Evolutionary conservation across 2,113 vertebrate species (phyloP).

Genomic region (Heloderma charlesbogerti): DNA sequence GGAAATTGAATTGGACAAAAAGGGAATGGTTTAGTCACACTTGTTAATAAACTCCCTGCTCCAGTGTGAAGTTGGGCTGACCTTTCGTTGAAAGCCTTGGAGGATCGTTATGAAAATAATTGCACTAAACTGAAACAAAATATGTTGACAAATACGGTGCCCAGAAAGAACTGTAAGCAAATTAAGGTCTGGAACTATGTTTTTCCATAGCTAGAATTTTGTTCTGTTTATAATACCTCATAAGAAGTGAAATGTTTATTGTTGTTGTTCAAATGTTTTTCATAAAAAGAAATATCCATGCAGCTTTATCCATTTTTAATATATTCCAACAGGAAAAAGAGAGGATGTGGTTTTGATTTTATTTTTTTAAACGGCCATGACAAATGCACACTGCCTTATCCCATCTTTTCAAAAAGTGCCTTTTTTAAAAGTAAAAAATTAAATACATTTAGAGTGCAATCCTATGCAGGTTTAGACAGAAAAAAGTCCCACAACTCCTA

Average conservation of each 20-base stretch:
- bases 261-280: constrained; percentile 70
- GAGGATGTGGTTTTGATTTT: constrained; percentile 26
- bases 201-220: constrained; percentile 63
- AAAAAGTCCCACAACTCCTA: too few relatives aligned
- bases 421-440: constrained; percentile 2
- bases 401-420: not conserved
- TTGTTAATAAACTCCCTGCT: constrained; percentile 70
- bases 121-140: constrained; percentile 67
- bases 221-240: constrained; percentile 68
- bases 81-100: constrained; percentile 69
- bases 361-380: constrained; percentile 1
- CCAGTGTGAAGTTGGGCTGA: constrained; percentile 63
- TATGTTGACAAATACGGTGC: constrained; percentile 68
- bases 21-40: constrained; percentile 73
- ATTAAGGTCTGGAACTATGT: constrained; percentile 67
- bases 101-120: constrained; percentile 62
- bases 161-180: constrained; percentile 72
- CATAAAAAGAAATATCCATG: constrained; percentile 69
- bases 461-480: too few relatives aligned
- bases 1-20: constrained; percentile 69
- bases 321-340: constrained; percentile 58
- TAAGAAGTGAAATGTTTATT: constrained; percentile 62
- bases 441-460: not conserved
- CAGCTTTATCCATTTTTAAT: constrained; percentile 68
- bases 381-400: not conserved